phyloP scores from a whole-genome alignment of 2,888 invertebrate genomes.

The Hyles lineata region DNA sequence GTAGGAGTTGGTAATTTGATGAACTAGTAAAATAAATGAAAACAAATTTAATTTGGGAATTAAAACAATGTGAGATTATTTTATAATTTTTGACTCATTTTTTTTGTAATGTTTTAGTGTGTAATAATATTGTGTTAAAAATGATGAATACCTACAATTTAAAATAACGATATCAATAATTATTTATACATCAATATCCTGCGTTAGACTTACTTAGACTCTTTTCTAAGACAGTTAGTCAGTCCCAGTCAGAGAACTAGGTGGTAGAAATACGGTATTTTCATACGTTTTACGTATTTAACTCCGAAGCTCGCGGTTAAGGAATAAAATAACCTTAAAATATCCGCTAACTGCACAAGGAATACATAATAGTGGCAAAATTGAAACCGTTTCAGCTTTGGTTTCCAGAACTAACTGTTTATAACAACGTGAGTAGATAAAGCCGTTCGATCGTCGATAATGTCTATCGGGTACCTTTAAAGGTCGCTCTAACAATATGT shows the following conservation, averaged over 20 bases:
- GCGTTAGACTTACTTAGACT: too few species aligned
- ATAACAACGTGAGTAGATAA: slow-evolving; percentile 64
- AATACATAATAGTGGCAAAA: slow-evolving; percentile 50
- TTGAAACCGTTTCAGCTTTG: slow-evolving; percentile 53
- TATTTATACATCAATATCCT: too few species aligned
- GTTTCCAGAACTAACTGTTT: slow-evolving; percentile 63
- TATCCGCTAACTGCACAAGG: slow-evolving; percentile 6
- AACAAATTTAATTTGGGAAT: too few species aligned
- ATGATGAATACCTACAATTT: too few species aligned
- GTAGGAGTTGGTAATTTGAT: too few species aligned
- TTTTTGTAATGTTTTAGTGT: too few species aligned
- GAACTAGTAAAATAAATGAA: too few species aligned
- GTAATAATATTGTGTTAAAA: too few species aligned
- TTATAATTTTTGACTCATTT: too few species aligned
- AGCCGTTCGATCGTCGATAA: slow-evolving; percentile 60
- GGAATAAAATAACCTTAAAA: slow-evolving; percentile 1
- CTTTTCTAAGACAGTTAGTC: too few species aligned
- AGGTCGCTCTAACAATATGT: slow-evolving; percentile 50
- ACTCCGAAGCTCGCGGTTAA: neutral
- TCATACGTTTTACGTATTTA: neutral
- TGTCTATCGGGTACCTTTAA: slow-evolving; percentile 57
- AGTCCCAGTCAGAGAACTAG: neutral
- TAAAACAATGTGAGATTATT: too few species aligned
- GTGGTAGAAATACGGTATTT: neutral
- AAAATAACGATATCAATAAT: too few species aligned